A percentile compares a stretch with the other conserved stretches of the same genome.
Evolutionary conservation across 37 sponge, comb jelly and placozoan genomes (phyloP).

Genomic region (Ephydatia muelleri): DNA sequence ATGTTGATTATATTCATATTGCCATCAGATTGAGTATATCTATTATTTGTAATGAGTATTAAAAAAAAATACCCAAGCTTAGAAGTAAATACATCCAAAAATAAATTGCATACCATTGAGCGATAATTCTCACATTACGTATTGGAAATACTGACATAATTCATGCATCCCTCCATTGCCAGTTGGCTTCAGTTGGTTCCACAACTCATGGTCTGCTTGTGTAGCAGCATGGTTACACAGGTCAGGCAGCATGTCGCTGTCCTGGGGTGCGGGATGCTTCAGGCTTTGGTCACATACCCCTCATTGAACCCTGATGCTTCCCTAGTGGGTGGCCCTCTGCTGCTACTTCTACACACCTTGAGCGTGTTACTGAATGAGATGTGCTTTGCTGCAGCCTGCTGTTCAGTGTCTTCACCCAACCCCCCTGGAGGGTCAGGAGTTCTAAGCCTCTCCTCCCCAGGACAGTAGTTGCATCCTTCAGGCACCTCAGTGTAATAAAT

Average conservation of each 20-base stretch:
- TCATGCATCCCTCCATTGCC: not conserved
- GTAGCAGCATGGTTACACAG: not conserved
- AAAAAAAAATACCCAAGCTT: no score
- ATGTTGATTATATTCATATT: no score
- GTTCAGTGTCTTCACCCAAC: not conserved
- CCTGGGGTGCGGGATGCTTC: not conserved
- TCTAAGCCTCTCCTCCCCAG: not conserved
- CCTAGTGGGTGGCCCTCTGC: not conserved
- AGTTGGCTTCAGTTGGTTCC: not conserved
- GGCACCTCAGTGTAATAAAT: constrained; percentile 27
- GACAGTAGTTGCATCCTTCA: not conserved
- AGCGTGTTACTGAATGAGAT: not conserved
- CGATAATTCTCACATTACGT: no score
- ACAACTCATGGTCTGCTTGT: not conserved
- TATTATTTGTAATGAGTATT: no score
- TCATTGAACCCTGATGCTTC: not conserved
- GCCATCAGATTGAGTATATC: no score
- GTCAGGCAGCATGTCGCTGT: no score
- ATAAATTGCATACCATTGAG: no score
- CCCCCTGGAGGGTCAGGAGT: not conserved
- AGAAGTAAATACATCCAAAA: no score
- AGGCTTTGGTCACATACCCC: not conserved
- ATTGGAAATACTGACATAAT: no score
- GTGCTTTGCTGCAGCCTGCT: not conserved
- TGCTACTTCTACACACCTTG: not conserved